Base-by-base conservation (phyloP, 2,888 invertebrate genomes). In the Drosophila mimetica region DNA sequence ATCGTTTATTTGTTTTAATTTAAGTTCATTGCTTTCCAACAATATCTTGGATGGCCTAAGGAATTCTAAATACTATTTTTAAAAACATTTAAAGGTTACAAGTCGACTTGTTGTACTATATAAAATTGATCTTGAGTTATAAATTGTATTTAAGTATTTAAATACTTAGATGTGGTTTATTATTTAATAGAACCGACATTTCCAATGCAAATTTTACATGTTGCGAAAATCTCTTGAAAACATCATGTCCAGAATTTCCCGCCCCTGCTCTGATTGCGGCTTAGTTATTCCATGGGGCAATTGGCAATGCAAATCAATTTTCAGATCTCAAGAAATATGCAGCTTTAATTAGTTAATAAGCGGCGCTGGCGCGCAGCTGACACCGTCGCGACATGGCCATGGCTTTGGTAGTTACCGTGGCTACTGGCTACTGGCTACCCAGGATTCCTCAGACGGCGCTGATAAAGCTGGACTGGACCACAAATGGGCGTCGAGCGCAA, bases 331-430 rank as follows among this genome's bases (percentile, higher is more conserved):
- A 61, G 34, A 87, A 83, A 76, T 88, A 88, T 84, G 86, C 86
- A 86, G 78, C 59, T 84, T 84, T 84, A 88, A 84, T 84, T 83
- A 88, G 86, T 75, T 88, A 86, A 88, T 84, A 88, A 88, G 71
- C 57, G 66, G 65, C 59, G 50, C 58, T 69, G 72, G 55, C 46
- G 53, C 52, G 81, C 86, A 87, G 69, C 82, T 83, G 79, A 76
- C 71, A 74, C 75, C 42, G 71, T 74, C 74, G 55, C 72, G 63
- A 71, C 64, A 46, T 44, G 69, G 47, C 55, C 47, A 42, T 58
- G 60, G 60, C 60, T 61, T 61, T 60, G 61, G 60, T 13, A 20
- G 20, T 54, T 57, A 39, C 54, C 8, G 14, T 37, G 54, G 13
- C 14, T 37, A 11, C 7, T 37, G 32, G 22, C 42, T 22, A n/a